Evolutionary conservation across 2,113 vertebrate genomes (phyloP).

Genomic region (Plestiodon gilberti): DNA sequence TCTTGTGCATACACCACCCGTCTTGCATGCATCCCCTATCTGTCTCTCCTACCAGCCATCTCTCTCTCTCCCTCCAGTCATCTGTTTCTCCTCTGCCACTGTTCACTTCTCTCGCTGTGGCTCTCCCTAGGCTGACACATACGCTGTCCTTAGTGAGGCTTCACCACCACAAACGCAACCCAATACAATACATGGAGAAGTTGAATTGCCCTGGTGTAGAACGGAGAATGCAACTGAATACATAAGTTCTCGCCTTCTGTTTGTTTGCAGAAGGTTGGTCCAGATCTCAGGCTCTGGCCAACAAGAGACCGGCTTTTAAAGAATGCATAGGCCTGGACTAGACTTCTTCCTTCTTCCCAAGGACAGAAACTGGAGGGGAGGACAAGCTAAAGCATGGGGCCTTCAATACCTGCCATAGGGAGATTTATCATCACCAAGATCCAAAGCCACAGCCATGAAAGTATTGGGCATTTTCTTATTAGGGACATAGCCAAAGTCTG

Average conservation of each 20-base stretch:
- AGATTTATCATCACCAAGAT: slow-evolving; percentile 83
- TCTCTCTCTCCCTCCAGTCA: too few relatives aligned
- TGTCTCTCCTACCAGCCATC: not conserved
- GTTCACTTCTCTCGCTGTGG: too few relatives aligned
- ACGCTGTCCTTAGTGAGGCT: too few relatives aligned
- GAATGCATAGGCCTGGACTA: not conserved
- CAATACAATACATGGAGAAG: not conserved
- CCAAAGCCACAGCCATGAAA: slow-evolving; percentile 93
- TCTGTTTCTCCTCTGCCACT: too few relatives aligned
- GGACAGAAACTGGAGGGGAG: not conserved
- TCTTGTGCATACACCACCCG: too few relatives aligned
- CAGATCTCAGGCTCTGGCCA: not conserved
- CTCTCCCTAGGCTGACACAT: not conserved
- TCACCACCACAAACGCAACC: not conserved
- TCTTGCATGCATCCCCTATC: not conserved
- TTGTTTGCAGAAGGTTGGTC: not conserved
- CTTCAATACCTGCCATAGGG: slow-evolving; percentile 81
- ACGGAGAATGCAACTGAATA: not conserved
- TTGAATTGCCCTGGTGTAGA: not conserved
- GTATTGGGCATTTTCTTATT: slow-evolving; percentile 85
- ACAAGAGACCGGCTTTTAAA: too few relatives aligned
- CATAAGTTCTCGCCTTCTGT: not conserved
- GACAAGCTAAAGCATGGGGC: not conserved
- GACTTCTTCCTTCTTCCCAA: not conserved
- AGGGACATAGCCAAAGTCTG: slow-evolving; percentile 82